Percentiles rank a stretch among this genome's conserved stretches.
Evolutionary conservation across 2,113 vertebrate genomes (phyloP).

Genomic region (Petrocephalus microphthalmus): DNA sequence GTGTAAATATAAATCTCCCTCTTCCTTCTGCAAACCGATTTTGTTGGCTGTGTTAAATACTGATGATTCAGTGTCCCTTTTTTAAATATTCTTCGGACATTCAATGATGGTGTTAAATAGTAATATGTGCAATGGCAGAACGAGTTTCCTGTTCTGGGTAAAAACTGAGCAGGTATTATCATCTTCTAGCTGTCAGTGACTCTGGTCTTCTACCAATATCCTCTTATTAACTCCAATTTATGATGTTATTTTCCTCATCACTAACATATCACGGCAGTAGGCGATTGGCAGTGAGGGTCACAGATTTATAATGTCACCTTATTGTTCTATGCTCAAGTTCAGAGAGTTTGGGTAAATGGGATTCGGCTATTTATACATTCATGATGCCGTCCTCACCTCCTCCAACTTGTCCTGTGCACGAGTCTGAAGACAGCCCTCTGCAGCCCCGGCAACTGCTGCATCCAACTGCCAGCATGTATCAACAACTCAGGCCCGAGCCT

Average conservation of each 20-base stretch:
- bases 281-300: background rate
- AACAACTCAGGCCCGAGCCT: slow-evolving; percentile 12
- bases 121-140: background rate
- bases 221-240: background rate
- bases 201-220: background rate
- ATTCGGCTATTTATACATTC: slow-evolving; percentile 8
- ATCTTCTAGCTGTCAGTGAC: background rate
- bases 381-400: background rate
- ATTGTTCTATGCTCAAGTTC: background rate
- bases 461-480: slow-evolving; percentile 8
- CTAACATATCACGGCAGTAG: background rate
- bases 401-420: background rate
- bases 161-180: background rate
- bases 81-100: background rate
- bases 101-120: background rate
- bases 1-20: background rate
- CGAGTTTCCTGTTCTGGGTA: background rate
- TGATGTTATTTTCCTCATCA: background rate
- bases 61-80: background rate
- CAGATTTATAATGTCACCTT: background rate
- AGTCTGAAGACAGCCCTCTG: background rate
- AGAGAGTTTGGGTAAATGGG: background rate
- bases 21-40: background rate
- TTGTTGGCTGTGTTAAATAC: background rate
- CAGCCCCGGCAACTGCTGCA: background rate